phyloP scores from a whole-genome alignment of 2,797 vertebrate species.

The Catostomus latipinnis region DNA sequence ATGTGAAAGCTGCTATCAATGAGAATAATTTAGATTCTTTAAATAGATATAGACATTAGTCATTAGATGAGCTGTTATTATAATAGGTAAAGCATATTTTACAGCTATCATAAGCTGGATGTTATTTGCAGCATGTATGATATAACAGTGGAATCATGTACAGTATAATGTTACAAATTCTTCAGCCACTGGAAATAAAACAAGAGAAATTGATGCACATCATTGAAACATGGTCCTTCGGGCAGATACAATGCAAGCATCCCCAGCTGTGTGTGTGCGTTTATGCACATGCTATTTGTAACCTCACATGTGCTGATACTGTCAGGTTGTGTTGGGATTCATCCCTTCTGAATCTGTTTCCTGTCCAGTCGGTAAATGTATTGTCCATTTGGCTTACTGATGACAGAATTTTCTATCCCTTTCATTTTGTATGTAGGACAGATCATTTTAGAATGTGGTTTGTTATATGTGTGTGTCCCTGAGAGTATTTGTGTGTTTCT shows the following conservation, averaged over 20 bases:
- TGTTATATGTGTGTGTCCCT: slow-evolving; percentile 6
- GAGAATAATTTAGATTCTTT: neutral
- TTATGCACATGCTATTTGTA: slow-evolving; percentile 63
- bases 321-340: slow-evolving; percentile 62
- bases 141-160: too few relatives aligned
- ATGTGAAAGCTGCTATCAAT: neutral
- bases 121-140: too few relatives aligned
- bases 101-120: neutral
- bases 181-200: neutral
- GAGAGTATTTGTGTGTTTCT: slow-evolving; percentile 35
- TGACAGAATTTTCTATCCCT: neutral
- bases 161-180: neutral
- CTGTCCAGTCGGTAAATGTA: slow-evolving; percentile 50
- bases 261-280: neutral
- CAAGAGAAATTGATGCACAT: neutral
- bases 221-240: neutral
- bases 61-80: neutral
- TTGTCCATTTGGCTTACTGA: slow-evolving; percentile 16
- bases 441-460: slow-evolving; percentile 8
- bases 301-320: slow-evolving; percentile 67
- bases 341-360: slow-evolving; percentile 24
- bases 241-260: neutral
- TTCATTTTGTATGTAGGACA: slow-evolving; percentile 23
- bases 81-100: neutral
- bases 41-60: too few relatives aligned